phyloP scores from a whole-genome alignment of 1,140 invertebrate species.

The Papilio glaucus region DNA sequence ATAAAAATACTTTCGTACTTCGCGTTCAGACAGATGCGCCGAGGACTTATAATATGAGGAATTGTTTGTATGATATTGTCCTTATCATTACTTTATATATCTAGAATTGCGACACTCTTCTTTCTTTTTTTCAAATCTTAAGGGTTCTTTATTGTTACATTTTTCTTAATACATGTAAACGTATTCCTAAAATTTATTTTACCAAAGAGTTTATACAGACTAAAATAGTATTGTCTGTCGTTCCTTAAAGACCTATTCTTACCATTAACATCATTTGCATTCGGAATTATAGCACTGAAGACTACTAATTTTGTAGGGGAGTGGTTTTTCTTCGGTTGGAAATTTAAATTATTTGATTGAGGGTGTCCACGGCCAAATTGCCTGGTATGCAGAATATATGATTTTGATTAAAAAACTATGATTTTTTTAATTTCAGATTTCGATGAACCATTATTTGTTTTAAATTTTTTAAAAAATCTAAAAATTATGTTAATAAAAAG shows the following conservation, averaged over 20 bases:
- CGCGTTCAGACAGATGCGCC: no score
- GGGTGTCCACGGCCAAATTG: background rate
- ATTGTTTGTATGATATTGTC: no score
- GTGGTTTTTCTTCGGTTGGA: slow-evolving; percentile 18
- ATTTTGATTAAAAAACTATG: background rate
- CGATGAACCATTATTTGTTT: no score
- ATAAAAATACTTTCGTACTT: no score
- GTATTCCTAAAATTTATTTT: background rate
- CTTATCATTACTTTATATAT: no score
- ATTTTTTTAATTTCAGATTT: no score
- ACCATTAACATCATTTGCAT: slow-evolving; percentile 23
- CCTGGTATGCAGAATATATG: background rate
- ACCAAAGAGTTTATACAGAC: background rate
- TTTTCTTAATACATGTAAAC: background rate
- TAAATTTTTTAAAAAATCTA: no score
- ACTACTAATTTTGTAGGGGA: slow-evolving; percentile 18
- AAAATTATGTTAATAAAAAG: no score
- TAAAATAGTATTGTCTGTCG: background rate
- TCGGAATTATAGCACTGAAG: slow-evolving; percentile 28
- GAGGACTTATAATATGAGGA: no score
- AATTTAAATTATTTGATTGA: slow-evolving; percentile 11
- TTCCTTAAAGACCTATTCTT: background rate
- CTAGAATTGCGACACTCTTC: no score
- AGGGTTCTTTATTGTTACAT: background rate
- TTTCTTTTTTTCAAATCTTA: no score